Evolutionary conservation across 2,797 vertebrate species (phyloP).

Genomic region (Varecia variegata): DNA sequence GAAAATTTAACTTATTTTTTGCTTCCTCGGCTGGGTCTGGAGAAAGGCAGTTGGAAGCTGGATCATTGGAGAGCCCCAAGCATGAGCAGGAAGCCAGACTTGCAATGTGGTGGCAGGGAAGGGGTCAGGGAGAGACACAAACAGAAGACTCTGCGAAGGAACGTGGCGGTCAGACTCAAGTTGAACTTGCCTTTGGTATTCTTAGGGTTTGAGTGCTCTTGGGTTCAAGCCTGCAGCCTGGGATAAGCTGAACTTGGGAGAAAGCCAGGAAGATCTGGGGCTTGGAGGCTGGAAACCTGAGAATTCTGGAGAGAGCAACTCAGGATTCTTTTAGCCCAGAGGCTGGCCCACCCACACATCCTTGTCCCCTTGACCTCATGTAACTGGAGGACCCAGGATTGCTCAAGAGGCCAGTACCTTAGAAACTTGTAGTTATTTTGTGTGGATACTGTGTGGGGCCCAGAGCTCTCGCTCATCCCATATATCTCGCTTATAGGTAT

Average conservation of each 20-base stretch:
- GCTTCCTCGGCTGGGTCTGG: neutral
- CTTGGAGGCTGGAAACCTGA: neutral
- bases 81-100: accelerated
- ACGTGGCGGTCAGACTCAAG: neutral
- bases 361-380: neutral
- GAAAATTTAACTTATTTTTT: neutral
- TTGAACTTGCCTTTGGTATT: neutral
- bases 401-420: slow-evolving; percentile 84
- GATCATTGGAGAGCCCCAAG: neutral
- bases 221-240: neutral
- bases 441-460: slow-evolving; percentile 89
- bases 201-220: accelerated
- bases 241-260: neutral
- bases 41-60: neutral
- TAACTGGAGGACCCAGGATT: neutral
- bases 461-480: slow-evolving; percentile 94
- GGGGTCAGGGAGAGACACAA: neutral
- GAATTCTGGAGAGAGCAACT: neutral
- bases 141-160: neutral
- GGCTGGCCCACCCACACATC: neutral
- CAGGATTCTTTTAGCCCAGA: neutral
- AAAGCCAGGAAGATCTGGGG: neutral
- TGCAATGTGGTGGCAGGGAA: neutral
- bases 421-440: slow-evolving; percentile 83
- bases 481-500: slow-evolving; percentile 93